Evolutionary conservation across 2,888 invertebrate species (phyloP).

Genomic region (Chouioia cunea): DNA sequence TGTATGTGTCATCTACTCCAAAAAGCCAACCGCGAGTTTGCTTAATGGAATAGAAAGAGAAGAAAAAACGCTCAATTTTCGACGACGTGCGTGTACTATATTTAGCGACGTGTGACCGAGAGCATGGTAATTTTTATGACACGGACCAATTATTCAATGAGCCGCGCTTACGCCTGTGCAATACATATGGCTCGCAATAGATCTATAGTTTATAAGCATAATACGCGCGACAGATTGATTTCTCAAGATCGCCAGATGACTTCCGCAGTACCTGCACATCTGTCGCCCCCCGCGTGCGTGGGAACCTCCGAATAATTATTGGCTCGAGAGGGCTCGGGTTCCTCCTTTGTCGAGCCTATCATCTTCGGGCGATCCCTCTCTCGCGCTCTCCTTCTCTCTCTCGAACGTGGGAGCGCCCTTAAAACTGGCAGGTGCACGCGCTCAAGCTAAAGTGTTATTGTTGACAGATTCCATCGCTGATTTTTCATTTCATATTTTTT

Average conservation of each 20-base stretch:
- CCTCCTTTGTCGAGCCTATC: constrained; percentile 66
- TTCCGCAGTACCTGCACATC: constrained; percentile 48
- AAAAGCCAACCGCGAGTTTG: constrained; percentile 3
- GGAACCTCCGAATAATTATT: constrained; percentile 68
- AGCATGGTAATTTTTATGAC: constrained; percentile 25
- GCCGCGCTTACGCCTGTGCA: constrained; percentile 28
- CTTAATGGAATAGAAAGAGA: no score
- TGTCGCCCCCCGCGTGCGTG: constrained; percentile 67
- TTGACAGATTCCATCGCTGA: constrained; percentile 30
- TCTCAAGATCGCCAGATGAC: constrained; percentile 56
- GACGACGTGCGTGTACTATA: constrained; percentile 21
- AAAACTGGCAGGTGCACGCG: constrained; percentile 42
- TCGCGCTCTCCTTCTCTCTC: constrained; percentile 22
- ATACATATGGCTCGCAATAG: constrained; percentile 25
- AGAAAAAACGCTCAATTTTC: no score
- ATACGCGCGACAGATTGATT: constrained; percentile 57
- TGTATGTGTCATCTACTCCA: constrained; percentile 7
- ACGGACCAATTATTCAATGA: constrained; percentile 43
- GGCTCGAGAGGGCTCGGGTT: constrained; percentile 37
- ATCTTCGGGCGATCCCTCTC: constrained; percentile 62
- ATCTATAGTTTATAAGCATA: not conserved
- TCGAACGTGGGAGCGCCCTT: constrained; percentile 46
- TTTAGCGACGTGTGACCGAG: constrained; percentile 16
- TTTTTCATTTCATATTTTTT: no score
- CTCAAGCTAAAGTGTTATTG: constrained; percentile 29